A percentile compares a stretch with the other conserved stretches of the same genome.
These are phyloP conservation scores for Caenorhabditis drosophilae DNA, from an alignment of 2,888 invertebrate genomes.

Conservation along the genomic window DNA sequence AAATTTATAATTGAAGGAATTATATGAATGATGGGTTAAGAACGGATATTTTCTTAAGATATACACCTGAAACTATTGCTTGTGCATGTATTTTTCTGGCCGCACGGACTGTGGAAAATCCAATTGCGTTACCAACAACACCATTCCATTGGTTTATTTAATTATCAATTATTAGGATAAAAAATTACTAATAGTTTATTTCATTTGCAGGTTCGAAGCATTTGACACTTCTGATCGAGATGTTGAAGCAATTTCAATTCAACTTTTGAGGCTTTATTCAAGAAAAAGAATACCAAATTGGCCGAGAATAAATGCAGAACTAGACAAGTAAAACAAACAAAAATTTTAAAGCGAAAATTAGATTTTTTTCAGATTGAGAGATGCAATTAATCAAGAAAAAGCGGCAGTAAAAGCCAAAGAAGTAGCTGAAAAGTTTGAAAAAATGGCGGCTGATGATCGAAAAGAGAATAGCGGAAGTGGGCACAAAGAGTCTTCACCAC, in stretches of 20 bases:
- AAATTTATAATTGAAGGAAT: slow-evolving; percentile 75
- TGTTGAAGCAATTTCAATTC: slow-evolving; percentile 53
- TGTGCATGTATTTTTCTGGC: slow-evolving; percentile 98
- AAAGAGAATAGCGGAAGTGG: slow-evolving; percentile 15
- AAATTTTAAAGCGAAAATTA: slow-evolving; percentile 11
- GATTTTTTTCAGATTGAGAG: slow-evolving; percentile 3
- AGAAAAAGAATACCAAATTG: slow-evolving; percentile 50
- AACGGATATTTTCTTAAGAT: slow-evolving; percentile 93
- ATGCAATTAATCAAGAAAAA: slow-evolving; percentile 32
- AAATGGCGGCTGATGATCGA: slow-evolving; percentile 22
- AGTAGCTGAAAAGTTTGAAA: slow-evolving; percentile 32
- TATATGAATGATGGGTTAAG: slow-evolving; percentile 99
- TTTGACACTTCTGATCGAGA: slow-evolving; percentile 64
- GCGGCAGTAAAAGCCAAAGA: slow-evolving; percentile 34
- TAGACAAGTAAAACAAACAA: slow-evolving; percentile 37
- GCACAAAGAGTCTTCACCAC: slow-evolving; percentile 15
- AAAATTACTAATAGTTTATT: slow-evolving; percentile 13
- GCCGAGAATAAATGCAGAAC: slow-evolving; percentile 39
- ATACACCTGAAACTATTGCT: slow-evolving; percentile 94
- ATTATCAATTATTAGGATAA: neutral
- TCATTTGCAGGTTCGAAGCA: no score
- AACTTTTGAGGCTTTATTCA: slow-evolving; percentile 56
- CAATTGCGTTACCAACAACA: slow-evolving; percentile 55
- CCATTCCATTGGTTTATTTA: slow-evolving; percentile 62
- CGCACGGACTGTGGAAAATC: slow-evolving; percentile 75